Base-by-base conservation (phyloP, 2,113 vertebrate species). In the Podarcis raffonei region DNA sequence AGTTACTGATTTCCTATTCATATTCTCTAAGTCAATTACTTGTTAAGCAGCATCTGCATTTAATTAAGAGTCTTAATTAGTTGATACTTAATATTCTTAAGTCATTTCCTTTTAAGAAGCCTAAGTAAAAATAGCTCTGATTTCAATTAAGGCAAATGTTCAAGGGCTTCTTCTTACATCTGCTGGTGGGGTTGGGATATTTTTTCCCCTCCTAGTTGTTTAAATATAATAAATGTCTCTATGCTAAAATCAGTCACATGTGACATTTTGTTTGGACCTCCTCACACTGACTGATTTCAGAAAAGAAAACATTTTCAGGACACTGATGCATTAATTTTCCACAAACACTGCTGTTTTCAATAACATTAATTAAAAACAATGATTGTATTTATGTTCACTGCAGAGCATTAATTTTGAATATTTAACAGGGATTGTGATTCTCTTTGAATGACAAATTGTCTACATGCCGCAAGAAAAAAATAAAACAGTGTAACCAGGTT, bases 61-160 rank as follows among this genome's bases (percentile, higher is more conserved):
- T 95, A 95, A 95, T 96, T 95, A 96, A 94, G 84, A 3, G 2
- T 88, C 92, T 92, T 93, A 95, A 95, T 95, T 95, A 95, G 90
- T 16, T 92, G 90, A 90, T 80, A 30, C 92, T 90, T 95, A 95
- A 95, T 95, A 94, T 91, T 95, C 2, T n/a, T 90, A 94, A 95
- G 90, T 85, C 65, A 87, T 95, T 93, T 93, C 91, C 91, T 92
- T 93, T 91, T 91, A 87, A 89, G 92, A 93, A 93, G 78, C 27
- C 74, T 91, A 94, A 93, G 66, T 11, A 95, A 91, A 92, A 94
- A 91, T 0, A 2, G 78, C 82, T 89, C 22, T 87, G 37, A 90
- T 93, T 95, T 92, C 77, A 93, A 62, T 89, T 91, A 91, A 92
- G 89, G 93, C 81, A 94, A 93, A 94, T 90, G 84, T n/a, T 86